A percentile compares a stretch with the other conserved stretches of the same genome.
Evolutionary conservation across 2,888 invertebrate species (phyloP).

Genomic region (Drosophila peninsularis): DNA sequence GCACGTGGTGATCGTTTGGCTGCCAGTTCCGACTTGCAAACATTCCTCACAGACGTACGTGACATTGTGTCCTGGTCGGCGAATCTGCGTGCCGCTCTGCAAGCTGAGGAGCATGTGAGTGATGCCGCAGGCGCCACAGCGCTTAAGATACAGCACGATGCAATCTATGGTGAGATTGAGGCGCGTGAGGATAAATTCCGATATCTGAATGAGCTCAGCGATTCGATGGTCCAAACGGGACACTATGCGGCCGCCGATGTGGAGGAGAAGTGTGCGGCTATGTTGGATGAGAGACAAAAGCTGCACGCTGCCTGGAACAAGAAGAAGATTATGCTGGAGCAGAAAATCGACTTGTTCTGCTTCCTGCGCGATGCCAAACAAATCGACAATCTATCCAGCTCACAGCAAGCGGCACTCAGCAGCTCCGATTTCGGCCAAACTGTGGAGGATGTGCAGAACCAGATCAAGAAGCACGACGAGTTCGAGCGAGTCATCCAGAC

Average conservation of each 20-base stretch:
- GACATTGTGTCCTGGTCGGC: constrained; percentile 96
- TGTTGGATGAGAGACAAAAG: constrained; percentile 91
- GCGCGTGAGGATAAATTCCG: constrained; percentile 93
- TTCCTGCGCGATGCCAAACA: constrained; percentile 97
- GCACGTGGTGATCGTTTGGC: constrained; percentile 92
- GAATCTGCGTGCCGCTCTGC: constrained; percentile 90
- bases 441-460: constrained; percentile 95
- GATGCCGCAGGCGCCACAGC: constrained; percentile 93
- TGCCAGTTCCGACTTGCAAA: constrained; percentile 94
- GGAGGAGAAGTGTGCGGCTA: constrained; percentile 90
- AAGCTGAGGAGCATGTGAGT: constrained; percentile 92
- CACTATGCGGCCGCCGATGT: constrained; percentile 94
- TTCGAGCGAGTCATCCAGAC: constrained; percentile 95
- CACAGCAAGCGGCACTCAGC: constrained; percentile 92
- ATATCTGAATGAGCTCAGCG: constrained; percentile 90
- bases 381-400: constrained; percentile 93
- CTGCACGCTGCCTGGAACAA: constrained; percentile 94
- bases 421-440: constrained; percentile 90
- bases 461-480: constrained; percentile 96
- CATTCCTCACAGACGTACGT: constrained; percentile 93
- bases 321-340: constrained; percentile 94
- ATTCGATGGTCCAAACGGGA: constrained; percentile 92
- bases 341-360: constrained; percentile 96
- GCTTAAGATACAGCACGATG: constrained; percentile 92
- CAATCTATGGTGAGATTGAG: constrained; percentile 93